Conservation (phyloP, 2,888 invertebrate genomes). For the Anticlea derivata region DNA sequence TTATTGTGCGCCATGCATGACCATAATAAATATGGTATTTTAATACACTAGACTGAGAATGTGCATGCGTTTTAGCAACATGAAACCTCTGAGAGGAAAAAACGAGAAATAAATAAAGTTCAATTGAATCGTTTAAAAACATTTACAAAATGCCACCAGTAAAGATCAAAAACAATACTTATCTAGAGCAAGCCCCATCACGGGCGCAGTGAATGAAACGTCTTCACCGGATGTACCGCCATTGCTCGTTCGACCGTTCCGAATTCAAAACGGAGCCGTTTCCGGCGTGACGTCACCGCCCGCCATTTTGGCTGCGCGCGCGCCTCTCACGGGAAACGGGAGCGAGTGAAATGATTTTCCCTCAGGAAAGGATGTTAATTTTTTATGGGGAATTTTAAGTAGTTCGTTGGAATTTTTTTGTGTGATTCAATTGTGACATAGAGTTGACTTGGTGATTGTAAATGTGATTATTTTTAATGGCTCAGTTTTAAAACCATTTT, state of each 20-base stretch:
- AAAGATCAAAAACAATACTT: slow-evolving; percentile 34
- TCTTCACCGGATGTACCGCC: slow-evolving; percentile 83
- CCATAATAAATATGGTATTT: too few species aligned
- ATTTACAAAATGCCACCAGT: slow-evolving; percentile 25
- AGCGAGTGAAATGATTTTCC: slow-evolving; percentile 72
- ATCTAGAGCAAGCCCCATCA: slow-evolving; percentile 35
- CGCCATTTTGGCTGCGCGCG: slow-evolving; percentile 71
- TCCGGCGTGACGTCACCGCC: slow-evolving; percentile 79
- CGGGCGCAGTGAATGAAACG: slow-evolving; percentile 77
- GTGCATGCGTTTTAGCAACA: too few species aligned
- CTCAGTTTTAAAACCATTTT: too few species aligned
- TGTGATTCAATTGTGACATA: slow-evolving; percentile 25
- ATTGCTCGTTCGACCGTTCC: slow-evolving; percentile 83
- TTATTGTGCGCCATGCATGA: too few species aligned
- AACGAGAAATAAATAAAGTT: slow-evolving; percentile 10
- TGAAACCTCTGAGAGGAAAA: too few species aligned
- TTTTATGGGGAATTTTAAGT: slow-evolving; percentile 41
- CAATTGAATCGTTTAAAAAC: slow-evolving; percentile 7
- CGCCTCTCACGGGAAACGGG: slow-evolving; percentile 73
- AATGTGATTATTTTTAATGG: slow-evolving; percentile 15
- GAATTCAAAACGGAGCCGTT: slow-evolving; percentile 82
- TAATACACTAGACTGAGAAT: too few species aligned
- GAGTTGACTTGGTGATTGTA: slow-evolving; percentile 10
- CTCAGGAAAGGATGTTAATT: slow-evolving; percentile 64
- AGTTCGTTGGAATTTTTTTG: slow-evolving; percentile 26